These are phyloP conservation scores for Drosophila triauraria DNA, from an alignment of 1,140 invertebrate genomes.

Conservation along the genomic window DNA sequence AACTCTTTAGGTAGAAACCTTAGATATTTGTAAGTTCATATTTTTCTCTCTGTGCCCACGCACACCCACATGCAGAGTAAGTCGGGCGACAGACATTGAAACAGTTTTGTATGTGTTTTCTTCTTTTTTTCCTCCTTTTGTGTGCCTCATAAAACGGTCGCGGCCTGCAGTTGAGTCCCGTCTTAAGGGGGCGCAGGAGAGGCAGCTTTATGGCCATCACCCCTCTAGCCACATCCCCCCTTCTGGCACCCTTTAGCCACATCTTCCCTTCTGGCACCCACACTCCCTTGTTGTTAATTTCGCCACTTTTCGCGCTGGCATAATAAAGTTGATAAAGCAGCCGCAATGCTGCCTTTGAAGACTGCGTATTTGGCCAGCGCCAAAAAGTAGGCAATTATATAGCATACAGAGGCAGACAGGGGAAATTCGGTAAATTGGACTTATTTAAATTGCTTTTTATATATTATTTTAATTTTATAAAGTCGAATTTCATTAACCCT, in stretches of 20 bases:
- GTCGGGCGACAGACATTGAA: constrained; percentile 58
- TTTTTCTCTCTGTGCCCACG: background rate
- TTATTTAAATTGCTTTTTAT: background rate
- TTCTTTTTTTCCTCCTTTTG: background rate
- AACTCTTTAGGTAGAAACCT: too few species aligned
- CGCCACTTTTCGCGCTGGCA: constrained; percentile 70
- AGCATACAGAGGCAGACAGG: constrained; percentile 9
- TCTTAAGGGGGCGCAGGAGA: constrained; percentile 16
- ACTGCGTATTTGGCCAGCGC: constrained; percentile 31
- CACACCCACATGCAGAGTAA: background rate
- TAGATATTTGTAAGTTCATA: background rate
- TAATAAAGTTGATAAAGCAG: constrained; percentile 76
- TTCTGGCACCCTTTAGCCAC: constrained; percentile 2
- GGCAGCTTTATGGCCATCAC: constrained; percentile 36
- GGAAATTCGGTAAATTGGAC: background rate
- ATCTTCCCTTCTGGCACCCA: background rate
- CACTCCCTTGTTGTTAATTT: constrained; percentile 64
- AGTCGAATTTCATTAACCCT: too few species aligned
- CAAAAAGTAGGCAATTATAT: constrained; percentile 67
- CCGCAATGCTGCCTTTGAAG: constrained; percentile 56
- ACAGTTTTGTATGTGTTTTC: constrained; percentile 45
- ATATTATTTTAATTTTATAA: too few species aligned
- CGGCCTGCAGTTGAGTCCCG: constrained; percentile 49
- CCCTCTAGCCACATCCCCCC: constrained; percentile 1
- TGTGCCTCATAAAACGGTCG: constrained; percentile 44